Conservation (phyloP, 2,797 vertebrate genomes). For the Hipposideros larvatus region DNA sequence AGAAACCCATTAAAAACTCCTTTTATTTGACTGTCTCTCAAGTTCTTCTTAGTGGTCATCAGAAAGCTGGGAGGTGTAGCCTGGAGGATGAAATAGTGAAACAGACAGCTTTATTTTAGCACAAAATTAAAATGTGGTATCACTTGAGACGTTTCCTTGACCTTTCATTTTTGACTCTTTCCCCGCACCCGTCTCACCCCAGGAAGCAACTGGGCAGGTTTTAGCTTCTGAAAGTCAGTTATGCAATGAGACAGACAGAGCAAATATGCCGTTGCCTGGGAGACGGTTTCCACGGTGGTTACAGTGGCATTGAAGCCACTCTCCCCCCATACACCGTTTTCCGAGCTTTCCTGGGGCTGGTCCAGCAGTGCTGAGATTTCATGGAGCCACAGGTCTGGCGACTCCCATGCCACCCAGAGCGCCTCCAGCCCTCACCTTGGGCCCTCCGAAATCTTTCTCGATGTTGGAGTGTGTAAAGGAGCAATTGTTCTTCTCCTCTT, state of each 20-base stretch:
- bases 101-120: not conserved
- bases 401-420: fast-evolving
- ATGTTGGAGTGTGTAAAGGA: fast-evolving
- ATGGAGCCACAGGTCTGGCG: fast-evolving
- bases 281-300: not conserved
- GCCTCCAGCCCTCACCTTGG: fast-evolving
- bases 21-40: not conserved
- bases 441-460: not conserved
- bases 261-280: slow-evolving; percentile 4
- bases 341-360: not conserved
- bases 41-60: not conserved
- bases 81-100: not conserved
- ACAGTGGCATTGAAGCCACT: not conserved
- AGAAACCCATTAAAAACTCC: no score
- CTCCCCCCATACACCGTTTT: fast-evolving
- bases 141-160: not conserved
- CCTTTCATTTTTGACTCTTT: not conserved
- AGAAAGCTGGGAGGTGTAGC: not conserved
- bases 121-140: not conserved
- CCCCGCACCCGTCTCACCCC: not conserved
- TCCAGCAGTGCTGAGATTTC: not conserved
- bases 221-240: slow-evolving; percentile 11
- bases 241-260: not conserved
- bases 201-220: not conserved
- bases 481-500: not conserved